Evolutionary conservation across 2,113 vertebrate species (phyloP).

Genomic region (Rhynchopsitta pachyrhyncha): DNA sequence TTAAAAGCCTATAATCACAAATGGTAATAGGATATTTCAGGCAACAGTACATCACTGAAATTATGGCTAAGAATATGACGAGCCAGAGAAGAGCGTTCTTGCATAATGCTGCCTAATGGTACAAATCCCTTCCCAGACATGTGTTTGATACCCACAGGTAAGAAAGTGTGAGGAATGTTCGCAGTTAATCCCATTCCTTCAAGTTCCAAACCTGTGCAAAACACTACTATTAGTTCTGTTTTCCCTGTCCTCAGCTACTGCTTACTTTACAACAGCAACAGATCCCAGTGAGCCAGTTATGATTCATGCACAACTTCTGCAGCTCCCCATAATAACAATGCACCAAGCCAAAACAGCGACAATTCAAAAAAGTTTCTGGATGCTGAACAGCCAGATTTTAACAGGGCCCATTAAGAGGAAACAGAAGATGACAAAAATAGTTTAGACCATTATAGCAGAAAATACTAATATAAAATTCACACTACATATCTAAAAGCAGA

Average conservation of each 20-base stretch:
- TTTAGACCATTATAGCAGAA: not conserved
- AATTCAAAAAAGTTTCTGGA: not conserved
- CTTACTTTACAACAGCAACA: not conserved
- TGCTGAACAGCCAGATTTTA: not conserved
- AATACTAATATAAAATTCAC: not conserved
- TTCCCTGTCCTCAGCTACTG: not conserved
- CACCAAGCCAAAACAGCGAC: not conserved
- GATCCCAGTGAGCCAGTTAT: not conserved
- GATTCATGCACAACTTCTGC: not conserved
- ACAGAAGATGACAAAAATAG: not conserved
- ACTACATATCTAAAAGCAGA: not conserved
- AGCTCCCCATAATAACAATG: not conserved
- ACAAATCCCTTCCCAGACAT: not conserved
- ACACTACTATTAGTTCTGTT: not conserved
- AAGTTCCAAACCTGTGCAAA: not conserved
- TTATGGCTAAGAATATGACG: not conserved
- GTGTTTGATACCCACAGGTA: not conserved
- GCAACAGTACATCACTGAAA: not conserved
- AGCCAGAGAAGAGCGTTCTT: not conserved
- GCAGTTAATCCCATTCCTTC: not conserved
- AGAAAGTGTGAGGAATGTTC: not conserved
- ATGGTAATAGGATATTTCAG: not conserved
- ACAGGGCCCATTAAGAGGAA: not conserved
- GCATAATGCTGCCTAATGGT: not conserved
- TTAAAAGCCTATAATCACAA: constrained; percentile 2